Base-by-base conservation (phyloP, 2,888 invertebrate species). In the Ellobium chinense region DNA sequence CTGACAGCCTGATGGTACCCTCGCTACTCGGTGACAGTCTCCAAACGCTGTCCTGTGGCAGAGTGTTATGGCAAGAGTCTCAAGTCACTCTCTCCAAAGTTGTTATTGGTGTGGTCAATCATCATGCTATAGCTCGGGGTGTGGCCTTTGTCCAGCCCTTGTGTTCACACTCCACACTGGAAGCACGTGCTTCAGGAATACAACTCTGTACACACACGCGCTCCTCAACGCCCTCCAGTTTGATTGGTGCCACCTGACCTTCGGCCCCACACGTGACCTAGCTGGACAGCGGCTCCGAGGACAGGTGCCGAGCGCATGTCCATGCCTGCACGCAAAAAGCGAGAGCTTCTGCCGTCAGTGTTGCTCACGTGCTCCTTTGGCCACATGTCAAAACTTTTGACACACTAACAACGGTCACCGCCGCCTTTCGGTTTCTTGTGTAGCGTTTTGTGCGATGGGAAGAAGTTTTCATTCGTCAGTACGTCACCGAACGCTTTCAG, bases 211-310 rank as follows among this genome's bases (percentile, higher is more conserved):
- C 58, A 72, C 72, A 65, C 70, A 72, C 36, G 69, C 65, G 65
- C 63, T 36, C 24, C 36, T 46, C 36, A 72, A 36, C 69, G 31
- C 56, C 62, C 78, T 78, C 72, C 46, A 72, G 72, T 63, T 72
- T 72, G 78, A 78, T 78, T 78, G 72, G 60, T n/a, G 72, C 70
- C 56, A 56, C 72, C 72, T 72, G 78, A 78, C 78, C 72, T 65
- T 56, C 65, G 72, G 7, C 78, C 78, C 65, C 65, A 56, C 78
- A 72, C 72, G 72, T 58, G 78, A 37, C 29, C 78, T 34, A 63
- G 65, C 72, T 46, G 78, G 72, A 72, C 78, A 70, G 56, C 5
- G 65, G 27, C 29, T 34, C 56, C n/a, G 12, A n/a, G 24, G 65
- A 36, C 78, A 78, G 78, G 78, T 78, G 78, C 72, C 78, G 7